A percentile compares a stretch with the other conserved stretches of the same genome.
Conservation (phyloP, 1,140 invertebrate genomes). For the Aphelinus certus region DNA sequence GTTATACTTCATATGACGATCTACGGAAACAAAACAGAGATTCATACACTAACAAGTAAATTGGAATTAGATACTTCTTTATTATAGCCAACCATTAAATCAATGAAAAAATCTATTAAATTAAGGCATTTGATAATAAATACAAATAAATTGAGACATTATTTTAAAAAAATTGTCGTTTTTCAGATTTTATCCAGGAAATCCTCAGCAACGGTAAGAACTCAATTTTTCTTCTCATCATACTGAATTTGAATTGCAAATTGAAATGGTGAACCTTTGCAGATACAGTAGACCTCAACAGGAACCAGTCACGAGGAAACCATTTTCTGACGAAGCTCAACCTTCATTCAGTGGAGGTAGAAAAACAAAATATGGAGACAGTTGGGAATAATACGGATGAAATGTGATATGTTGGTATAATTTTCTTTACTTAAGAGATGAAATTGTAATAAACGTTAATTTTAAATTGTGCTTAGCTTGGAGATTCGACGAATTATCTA, state of each 20-base stretch:
- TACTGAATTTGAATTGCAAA: neutral
- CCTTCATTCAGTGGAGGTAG: neutral
- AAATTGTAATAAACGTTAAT: too few relatives aligned
- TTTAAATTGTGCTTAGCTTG: too few relatives aligned
- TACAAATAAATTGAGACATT: neutral
- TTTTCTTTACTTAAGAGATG: too few relatives aligned
- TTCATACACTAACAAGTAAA: slow-evolving; percentile 20
- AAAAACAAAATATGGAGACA: slow-evolving; percentile 28
- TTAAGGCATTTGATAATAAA: too few relatives aligned
- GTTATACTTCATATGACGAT: slow-evolving; percentile 33
- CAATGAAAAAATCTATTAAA: too few relatives aligned
- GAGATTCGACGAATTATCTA: too few relatives aligned
- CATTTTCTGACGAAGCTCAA: neutral
- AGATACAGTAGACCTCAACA: neutral
- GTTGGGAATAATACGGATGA: slow-evolving; percentile 5
- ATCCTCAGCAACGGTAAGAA: neutral
- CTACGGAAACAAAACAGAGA: slow-evolving; percentile 28
- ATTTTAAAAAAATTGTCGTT: neutral
- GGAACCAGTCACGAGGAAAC: neutral
- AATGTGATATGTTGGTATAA: too few relatives aligned
- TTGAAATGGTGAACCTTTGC: neutral
- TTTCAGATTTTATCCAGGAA: slow-evolving; percentile 7
- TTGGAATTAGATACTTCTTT: neutral
- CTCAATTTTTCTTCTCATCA: neutral
- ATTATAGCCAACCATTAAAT: too few relatives aligned